Conservation (phyloP, 2,113 vertebrate species). For the Noctilio leporinus region DNA sequence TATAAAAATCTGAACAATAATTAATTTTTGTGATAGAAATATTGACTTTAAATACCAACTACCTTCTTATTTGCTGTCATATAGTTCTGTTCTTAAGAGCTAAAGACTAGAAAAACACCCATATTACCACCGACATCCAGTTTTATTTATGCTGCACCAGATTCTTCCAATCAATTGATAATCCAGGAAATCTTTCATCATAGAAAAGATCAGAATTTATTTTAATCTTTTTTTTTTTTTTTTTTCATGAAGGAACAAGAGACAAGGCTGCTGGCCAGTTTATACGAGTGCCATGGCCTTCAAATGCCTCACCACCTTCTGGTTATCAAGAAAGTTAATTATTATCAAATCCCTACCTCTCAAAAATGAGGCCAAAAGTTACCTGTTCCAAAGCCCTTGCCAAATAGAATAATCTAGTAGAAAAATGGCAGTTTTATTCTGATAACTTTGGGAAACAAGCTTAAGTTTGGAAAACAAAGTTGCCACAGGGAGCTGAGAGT, state of each 20-base stretch:
- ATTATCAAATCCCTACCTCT: slow-evolving; percentile 33
- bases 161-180: not conserved
- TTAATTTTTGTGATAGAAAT: slow-evolving; percentile 3
- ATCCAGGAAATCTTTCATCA: not conserved
- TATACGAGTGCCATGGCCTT: not conserved
- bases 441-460: not conserved
- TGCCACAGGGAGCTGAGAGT: not conserved
- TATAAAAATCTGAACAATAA: not conserved
- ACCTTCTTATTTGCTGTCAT: not conserved
- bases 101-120: not conserved
- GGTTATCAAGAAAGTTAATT: slow-evolving; percentile 62
- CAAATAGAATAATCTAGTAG: not conserved
- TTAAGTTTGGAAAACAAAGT: not conserved
- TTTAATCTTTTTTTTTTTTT: slow-evolving; percentile 26
- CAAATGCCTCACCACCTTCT: slow-evolving; percentile 23
- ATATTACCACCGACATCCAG: not conserved
- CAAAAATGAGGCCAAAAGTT: slow-evolving; percentile 37
- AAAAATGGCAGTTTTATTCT: slow-evolving; percentile 7
- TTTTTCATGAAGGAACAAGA: not conserved
- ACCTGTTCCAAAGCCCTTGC: not conserved
- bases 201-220: not conserved
- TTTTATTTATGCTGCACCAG: not conserved
- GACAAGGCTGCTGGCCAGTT: not conserved
- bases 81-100: not conserved
- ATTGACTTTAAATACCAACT: not conserved